phyloP scores from a whole-genome alignment of 1,140 invertebrate species.

The Trichomalopsis sarcophagae region DNA sequence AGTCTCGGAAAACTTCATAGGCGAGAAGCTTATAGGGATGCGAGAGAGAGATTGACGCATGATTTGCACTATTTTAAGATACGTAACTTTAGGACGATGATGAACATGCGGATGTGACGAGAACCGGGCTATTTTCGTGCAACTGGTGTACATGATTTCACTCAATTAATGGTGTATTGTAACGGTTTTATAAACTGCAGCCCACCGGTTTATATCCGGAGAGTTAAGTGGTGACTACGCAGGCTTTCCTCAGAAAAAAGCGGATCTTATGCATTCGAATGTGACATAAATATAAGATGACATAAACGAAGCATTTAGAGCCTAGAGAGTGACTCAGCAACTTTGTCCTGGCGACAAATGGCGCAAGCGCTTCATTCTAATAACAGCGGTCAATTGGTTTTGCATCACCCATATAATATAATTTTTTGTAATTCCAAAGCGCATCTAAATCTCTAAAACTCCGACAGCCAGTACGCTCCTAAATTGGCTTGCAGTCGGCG shows the following conservation, averaged over 20 bases:
- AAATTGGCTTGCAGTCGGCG: background rate
- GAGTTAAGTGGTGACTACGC: constrained; percentile 4
- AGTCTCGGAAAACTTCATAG: no score
- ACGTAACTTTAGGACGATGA: background rate
- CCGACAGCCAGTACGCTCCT: no score
- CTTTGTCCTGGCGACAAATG: background rate
- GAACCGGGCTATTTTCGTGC: background rate
- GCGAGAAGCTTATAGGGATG: no score
- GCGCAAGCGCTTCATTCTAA: background rate
- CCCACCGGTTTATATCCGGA: background rate
- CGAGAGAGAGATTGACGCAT: no score
- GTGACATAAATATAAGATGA: background rate
- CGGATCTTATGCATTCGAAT: background rate
- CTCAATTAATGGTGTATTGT: background rate
- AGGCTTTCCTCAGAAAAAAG: background rate
- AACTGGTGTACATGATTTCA: background rate
- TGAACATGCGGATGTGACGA: background rate
- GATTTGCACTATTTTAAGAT: background rate
- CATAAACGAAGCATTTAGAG: constrained; percentile 2
- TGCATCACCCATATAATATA: no score
- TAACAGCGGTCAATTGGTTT: background rate
- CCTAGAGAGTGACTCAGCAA: background rate
- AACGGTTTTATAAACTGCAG: background rate
- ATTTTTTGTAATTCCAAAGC: no score
- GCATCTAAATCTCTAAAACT: no score